Conservation (phyloP, 2,888 invertebrate genomes). For the Myopa tessellatipennis region DNA sequence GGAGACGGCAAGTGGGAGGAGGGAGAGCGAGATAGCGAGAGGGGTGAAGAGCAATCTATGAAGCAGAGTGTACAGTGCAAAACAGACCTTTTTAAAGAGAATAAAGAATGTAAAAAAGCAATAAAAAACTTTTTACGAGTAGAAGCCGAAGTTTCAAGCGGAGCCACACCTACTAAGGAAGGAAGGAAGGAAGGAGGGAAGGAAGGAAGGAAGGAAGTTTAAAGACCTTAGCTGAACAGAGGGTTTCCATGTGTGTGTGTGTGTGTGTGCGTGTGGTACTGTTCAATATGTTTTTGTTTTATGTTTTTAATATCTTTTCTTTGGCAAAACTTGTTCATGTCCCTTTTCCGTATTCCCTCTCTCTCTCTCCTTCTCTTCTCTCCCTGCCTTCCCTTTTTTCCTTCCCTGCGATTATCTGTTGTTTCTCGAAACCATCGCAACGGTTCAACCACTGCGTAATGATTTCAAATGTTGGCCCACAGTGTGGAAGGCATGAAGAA, state of each 20-base stretch:
- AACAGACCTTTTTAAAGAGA: background rate
- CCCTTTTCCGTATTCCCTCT: background rate
- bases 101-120: slow-evolving; percentile 16
- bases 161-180: too few species aligned
- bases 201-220: background rate
- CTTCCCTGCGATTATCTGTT: background rate
- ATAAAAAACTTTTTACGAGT: slow-evolving; percentile 29
- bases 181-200: background rate
- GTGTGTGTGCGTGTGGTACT: slow-evolving; percentile 12
- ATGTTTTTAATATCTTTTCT: background rate
- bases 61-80: background rate
- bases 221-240: background rate
- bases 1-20: background rate
- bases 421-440: background rate
- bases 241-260: background rate
- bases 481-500: background rate
- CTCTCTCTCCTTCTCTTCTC: background rate
- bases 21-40: slow-evolving; percentile 3
- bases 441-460: background rate
- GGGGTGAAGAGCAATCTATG: background rate
- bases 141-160: background rate
- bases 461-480: too few species aligned
- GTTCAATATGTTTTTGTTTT: background rate
- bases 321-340: background rate
- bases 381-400: background rate